These are phyloP conservation scores for Folsomia manolachei DNA, from an alignment of 2,888 invertebrate species.

Conservation along the genomic window DNA sequence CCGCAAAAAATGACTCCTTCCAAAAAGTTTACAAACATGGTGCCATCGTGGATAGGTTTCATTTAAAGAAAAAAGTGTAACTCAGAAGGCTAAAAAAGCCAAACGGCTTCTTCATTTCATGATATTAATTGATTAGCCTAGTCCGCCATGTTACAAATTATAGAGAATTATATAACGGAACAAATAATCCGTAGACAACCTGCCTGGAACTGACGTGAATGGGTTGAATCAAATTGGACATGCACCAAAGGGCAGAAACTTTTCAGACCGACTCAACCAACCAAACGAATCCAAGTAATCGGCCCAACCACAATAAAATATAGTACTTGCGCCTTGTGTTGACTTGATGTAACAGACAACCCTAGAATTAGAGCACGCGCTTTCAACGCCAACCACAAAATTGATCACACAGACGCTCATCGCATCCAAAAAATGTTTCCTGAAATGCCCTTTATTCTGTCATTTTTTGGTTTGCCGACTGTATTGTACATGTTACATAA, in stretches of 20 bases:
- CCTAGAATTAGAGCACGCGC: constrained; percentile 41
- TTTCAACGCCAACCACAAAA: constrained; percentile 41
- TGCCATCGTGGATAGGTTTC: too few relatives aligned
- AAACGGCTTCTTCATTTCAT: not conserved
- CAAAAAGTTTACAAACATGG: not conserved
- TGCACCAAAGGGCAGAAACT: not conserved
- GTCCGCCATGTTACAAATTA: not conserved
- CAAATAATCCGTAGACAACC: too few relatives aligned
- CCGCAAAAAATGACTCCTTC: not conserved
- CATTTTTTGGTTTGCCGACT: too few relatives aligned
- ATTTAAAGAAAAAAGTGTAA: too few relatives aligned
- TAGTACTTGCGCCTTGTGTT: not conserved
- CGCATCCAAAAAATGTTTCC: too few relatives aligned
- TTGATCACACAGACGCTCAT: too few relatives aligned
- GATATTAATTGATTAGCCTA: not conserved
- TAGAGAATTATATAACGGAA: not conserved
- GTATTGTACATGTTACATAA: too few relatives aligned
- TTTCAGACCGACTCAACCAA: not conserved
- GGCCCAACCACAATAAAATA: not conserved
- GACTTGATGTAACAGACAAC: too few relatives aligned
- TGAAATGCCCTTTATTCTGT: too few relatives aligned
- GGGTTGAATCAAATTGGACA: not conserved
- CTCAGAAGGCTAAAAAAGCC: too few relatives aligned
- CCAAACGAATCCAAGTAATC: not conserved
- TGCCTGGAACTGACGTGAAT: too few relatives aligned